Evolutionary conservation across 2,888 invertebrate genomes (phyloP), one percentile per base, ranked within the genome.

Genomic region (Phyllotreta cruciferae): DNA sequence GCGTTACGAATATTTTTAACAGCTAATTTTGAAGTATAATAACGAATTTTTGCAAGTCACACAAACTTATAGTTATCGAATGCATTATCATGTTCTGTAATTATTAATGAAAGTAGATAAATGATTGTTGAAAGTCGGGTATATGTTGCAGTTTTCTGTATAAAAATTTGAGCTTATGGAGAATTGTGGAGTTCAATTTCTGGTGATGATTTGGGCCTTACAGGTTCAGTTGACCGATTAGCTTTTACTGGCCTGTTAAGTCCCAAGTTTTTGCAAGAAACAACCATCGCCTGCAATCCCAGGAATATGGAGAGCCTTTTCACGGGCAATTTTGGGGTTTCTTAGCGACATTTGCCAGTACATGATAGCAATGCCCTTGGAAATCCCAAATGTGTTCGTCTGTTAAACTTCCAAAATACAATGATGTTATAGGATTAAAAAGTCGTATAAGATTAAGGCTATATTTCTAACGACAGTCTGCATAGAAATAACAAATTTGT

Each of bases 221-320:
- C 87, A 85, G 89, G 89, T 86, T 87, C 84, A 84, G 85, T 84
- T 85, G 85, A 86, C 86, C 79, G 79, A 83, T 83, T 72, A 66
- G 82, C 82, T 83, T 86, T 88, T 90, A 90, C 90, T 90, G 90
- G 90, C 90, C 90, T 90, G 90, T 90, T 90, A 90, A 90, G 90
- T 90, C 90, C 90, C 90, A 90, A 90, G 90, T 85, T 84, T 82
- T 84, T 84, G 81, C 73, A 72, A 75, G 79, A 75, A 66, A 70
- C 36, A 6, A 24, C 53, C 54, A 54, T 45, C 34, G 14, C 14
- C 9, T 42, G 10, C n/a, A 49, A 37, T n/a, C 13, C 3, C 9
- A 11, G n/a, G 11, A 13, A 37, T 9, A 50, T 34, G 24, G 14
- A 11, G 7, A 47, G 37, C 62, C 50, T 14, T 42, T 7, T 53